Conservation (phyloP, 2,113 vertebrate species). For the Colistium nudipinnis region DNA sequence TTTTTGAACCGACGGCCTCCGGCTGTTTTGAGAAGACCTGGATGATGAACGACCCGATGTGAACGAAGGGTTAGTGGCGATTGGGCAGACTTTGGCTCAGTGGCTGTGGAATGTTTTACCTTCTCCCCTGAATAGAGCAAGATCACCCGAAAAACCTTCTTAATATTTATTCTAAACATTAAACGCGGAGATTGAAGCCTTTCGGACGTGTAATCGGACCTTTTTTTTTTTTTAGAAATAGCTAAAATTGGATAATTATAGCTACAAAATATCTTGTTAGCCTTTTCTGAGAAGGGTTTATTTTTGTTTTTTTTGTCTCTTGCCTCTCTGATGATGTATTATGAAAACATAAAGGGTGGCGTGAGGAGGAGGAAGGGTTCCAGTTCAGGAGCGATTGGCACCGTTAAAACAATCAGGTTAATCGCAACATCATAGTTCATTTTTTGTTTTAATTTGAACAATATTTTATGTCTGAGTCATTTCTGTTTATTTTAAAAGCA, state of each 20-base stretch:
- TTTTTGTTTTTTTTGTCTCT: too few species aligned
- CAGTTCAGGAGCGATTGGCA: conserved; percentile 63
- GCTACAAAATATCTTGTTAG: too few species aligned
- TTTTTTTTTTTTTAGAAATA: too few species aligned
- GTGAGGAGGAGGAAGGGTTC: conserved; percentile 41
- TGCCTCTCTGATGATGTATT: conserved; percentile 44
- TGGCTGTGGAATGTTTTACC: conserved; percentile 15
- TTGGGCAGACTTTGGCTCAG: conserved; percentile 30
- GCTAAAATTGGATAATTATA: too few species aligned
- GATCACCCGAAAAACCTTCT: neutral
- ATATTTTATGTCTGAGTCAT: conserved; percentile 22
- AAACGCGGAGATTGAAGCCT: neutral
- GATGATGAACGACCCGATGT: conserved; percentile 58
- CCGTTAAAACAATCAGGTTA: conserved; percentile 60
- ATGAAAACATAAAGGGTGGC: conserved; percentile 50
- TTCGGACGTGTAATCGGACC: too few species aligned
- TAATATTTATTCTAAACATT: too few species aligned
- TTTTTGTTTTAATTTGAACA: conserved; percentile 11
- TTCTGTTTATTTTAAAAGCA: conserved; percentile 7
- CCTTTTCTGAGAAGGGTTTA: too few species aligned
- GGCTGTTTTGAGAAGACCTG: conserved; percentile 70
- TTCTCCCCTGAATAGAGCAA: neutral
- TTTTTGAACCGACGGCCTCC: conserved; percentile 65
- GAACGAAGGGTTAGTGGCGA: conserved; percentile 43
- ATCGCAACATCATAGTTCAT: conserved; percentile 21